A percentile compares a stretch with the other conserved stretches of the same genome.
Conservation (phyloP, 64 coral and sea anemone genomes). For the Catalaphyllia jardinei region DNA sequence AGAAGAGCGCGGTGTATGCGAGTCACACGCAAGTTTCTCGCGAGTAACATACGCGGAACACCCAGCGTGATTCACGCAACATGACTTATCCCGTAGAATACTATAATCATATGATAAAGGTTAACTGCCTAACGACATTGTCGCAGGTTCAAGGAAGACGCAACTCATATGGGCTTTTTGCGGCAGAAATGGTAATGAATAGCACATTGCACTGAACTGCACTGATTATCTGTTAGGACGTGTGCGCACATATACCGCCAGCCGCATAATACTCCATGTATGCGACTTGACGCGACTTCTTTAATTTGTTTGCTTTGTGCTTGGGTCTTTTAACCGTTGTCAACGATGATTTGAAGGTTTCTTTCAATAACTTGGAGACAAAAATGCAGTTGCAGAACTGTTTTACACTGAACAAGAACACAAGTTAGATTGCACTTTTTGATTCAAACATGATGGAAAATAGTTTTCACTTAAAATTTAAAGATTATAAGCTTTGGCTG, state of each 20-base stretch:
- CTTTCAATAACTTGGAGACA: neutral
- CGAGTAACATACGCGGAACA: too few relatives aligned
- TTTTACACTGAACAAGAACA: too few relatives aligned
- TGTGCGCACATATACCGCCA: neutral
- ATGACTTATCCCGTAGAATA: neutral
- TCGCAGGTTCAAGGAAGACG: neutral
- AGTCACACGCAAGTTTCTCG: neutral
- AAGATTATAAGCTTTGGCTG: too few relatives aligned
- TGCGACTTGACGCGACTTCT: neutral
- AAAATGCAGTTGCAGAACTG: neutral
- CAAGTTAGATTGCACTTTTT: too few relatives aligned
- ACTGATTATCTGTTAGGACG: neutral
- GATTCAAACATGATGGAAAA: too few relatives aligned
- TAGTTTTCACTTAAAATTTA: too few relatives aligned
- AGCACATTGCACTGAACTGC: neutral
- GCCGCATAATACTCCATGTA: too few relatives aligned
- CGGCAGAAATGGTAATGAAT: constrained; percentile 9
- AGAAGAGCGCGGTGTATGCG: neutral
- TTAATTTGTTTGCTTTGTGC: neutral
- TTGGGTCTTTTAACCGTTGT: neutral
- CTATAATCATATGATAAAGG: neutral
- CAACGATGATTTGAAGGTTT: neutral
- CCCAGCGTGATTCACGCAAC: too few relatives aligned
- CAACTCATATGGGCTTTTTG: neutral
- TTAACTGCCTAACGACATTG: constrained; percentile 8